phyloP scores from a whole-genome alignment of 2,888 invertebrate genomes.

The Metalampra italica region DNA sequence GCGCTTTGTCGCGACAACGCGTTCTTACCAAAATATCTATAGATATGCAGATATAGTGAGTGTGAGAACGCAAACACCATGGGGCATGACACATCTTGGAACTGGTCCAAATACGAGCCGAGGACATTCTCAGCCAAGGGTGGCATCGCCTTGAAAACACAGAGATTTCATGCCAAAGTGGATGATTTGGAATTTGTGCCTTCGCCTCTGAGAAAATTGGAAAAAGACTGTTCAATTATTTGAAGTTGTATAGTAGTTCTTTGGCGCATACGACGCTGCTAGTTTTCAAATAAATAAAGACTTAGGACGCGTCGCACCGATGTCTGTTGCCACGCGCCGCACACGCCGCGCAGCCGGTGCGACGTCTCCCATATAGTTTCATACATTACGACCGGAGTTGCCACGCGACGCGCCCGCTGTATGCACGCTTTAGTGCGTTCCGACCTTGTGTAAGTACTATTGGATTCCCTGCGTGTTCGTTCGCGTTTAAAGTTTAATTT shows the following conservation, averaged over 20 bases:
- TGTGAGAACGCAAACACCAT: background rate
- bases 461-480: no score
- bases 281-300: no score
- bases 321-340: no score
- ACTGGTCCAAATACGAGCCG: constrained; percentile 31
- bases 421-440: no score
- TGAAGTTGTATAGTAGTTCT: no score
- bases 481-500: no score
- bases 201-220: background rate
- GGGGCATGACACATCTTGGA: constrained; percentile 42
- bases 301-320: no score
- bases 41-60: background rate
- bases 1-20: constrained; percentile 30
- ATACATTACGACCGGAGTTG: no score
- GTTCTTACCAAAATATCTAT: constrained; percentile 4
- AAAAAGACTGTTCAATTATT: background rate
- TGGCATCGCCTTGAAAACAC: constrained; percentile 38
- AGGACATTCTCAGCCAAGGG: constrained; percentile 36
- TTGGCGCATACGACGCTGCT: background rate
- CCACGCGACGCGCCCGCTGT: no score
- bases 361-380: no score
- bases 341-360: no score
- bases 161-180: constrained; percentile 17
- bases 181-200: background rate
- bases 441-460: no score